These are phyloP conservation scores for Endomychus coccineus DNA, from an alignment of 2,888 invertebrate species.

Conservation along the genomic window DNA sequence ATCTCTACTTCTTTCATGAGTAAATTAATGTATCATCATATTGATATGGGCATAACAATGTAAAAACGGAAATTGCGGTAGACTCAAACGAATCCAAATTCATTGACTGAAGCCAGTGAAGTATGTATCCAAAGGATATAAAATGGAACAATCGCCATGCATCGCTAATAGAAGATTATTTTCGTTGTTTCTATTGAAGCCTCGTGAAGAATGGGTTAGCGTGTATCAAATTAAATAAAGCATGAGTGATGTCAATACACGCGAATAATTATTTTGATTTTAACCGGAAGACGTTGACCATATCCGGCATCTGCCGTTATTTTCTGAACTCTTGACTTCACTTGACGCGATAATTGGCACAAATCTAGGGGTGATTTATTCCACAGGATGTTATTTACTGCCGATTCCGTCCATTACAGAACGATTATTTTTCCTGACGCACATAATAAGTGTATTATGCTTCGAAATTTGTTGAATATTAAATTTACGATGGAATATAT, in stretches of 20 bases:
- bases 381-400: slow-evolving; percentile 22
- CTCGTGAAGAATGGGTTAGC: too few species aligned
- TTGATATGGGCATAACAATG: too few species aligned
- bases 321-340: slow-evolving; percentile 21
- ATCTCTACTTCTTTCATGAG: too few species aligned
- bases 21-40: too few species aligned
- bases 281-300: slow-evolving; percentile 37
- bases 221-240: too few species aligned
- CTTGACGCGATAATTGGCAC: slow-evolving; percentile 24
- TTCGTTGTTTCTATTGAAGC: too few species aligned
- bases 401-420: background rate
- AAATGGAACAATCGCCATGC: background rate
- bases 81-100: slow-evolving; percentile 22
- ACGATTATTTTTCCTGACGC: too few species aligned
- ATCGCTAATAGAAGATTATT: background rate
- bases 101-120: slow-evolving; percentile 22
- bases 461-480: too few species aligned
- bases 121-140: slow-evolving; percentile 11
- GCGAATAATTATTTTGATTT: slow-evolving; percentile 28
- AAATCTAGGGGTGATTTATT: slow-evolving; percentile 19
- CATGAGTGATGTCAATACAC: too few species aligned
- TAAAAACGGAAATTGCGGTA: slow-evolving; percentile 18
- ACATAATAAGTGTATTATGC: too few species aligned
- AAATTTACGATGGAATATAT: too few species aligned
- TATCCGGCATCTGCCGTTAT: slow-evolving; percentile 32